phyloP scores from a whole-genome alignment of 2,797 vertebrate genomes.

The Pangasius djambal region DNA sequence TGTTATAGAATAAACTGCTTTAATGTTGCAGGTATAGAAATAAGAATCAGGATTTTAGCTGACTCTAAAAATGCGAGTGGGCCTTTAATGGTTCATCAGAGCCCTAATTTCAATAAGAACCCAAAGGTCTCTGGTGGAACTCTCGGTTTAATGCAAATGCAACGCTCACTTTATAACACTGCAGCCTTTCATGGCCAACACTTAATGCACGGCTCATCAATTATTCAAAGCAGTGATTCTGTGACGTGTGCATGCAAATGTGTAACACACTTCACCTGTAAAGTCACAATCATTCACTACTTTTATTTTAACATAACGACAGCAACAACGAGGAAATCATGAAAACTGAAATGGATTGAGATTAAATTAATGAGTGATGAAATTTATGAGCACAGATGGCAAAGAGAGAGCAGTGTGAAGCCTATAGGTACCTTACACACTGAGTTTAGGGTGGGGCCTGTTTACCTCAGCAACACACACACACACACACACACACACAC shows the following conservation, averaged over 20 bases:
- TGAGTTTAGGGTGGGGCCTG: neutral
- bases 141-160: neutral
- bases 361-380: neutral
- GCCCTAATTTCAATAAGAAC: neutral
- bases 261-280: neutral
- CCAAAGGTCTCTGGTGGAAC: neutral
- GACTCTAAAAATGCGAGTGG: neutral
- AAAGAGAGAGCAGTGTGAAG: neutral
- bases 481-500: neutral
- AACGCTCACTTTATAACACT: neutral
- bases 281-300: neutral
- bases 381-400: neutral
- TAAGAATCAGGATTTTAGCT: neutral
- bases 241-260: too few relatives aligned
- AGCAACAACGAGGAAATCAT: neutral
- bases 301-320: neutral
- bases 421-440: neutral
- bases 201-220: slow-evolving; percentile 7
- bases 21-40: neutral
- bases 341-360: neutral
- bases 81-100: neutral
- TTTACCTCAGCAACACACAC: neutral
- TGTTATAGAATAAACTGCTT: neutral
- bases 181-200: neutral
- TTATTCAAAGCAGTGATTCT: neutral